phyloP scores from a whole-genome alignment of 1,140 invertebrate species.

The Diabrotica undecimpunctata region DNA sequence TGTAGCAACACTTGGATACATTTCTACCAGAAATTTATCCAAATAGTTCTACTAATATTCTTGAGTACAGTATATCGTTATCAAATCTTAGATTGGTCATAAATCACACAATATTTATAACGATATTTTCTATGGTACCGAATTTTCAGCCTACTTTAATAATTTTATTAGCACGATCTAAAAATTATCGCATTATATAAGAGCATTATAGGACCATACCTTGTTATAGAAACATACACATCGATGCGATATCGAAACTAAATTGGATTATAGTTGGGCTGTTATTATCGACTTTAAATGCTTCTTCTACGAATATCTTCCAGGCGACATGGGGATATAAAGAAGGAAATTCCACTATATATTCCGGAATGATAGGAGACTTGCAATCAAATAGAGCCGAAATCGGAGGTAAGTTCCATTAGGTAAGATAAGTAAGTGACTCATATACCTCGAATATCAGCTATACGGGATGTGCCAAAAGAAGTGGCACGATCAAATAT shows the following conservation, averaged over 20 bases:
- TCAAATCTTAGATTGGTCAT: no score
- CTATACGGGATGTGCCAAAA: no score
- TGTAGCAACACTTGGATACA: no score
- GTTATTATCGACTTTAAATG: constrained; percentile 54
- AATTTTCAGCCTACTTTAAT: no score
- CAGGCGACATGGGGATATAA: constrained; percentile 51
- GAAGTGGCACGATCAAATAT: no score
- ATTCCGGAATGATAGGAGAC: constrained; percentile 60
- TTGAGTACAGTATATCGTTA: no score
- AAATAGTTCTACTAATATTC: no score
- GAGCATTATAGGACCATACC: neutral
- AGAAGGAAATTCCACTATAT: constrained; percentile 40
- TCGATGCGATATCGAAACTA: constrained; percentile 58
- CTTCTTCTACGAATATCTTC: constrained; percentile 42
- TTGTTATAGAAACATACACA: constrained; percentile 48
- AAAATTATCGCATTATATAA: neutral
- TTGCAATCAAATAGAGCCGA: constrained; percentile 54
- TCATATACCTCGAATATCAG: neutral
- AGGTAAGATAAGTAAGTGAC: neutral
- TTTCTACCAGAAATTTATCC: no score
- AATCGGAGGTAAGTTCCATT: constrained; percentile 51
- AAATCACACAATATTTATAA: no score
- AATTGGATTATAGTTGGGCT: constrained; percentile 54
- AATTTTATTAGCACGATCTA: no score
- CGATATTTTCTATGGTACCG: no score